These are phyloP conservation scores for Platyura marginata DNA, from an alignment of 1,140 invertebrate genomes.

Conservation along the genomic window DNA sequence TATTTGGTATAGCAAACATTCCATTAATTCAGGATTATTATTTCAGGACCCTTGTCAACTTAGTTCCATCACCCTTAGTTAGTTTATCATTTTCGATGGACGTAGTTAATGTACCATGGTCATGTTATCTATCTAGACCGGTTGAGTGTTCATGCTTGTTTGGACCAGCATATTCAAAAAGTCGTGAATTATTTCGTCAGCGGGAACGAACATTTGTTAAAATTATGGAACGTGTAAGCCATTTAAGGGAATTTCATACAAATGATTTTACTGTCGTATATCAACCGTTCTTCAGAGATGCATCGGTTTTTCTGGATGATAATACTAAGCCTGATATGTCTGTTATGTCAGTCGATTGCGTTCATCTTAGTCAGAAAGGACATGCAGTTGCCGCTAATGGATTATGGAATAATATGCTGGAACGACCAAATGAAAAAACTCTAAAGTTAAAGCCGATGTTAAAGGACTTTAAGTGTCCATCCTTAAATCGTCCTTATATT, in stretches of 20 bases:
- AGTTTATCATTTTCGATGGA: slow-evolving; percentile 6
- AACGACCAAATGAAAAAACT: slow-evolving; percentile 18
- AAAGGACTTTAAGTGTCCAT: slow-evolving; percentile 8
- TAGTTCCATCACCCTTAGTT: slow-evolving; percentile 30
- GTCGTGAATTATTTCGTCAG: slow-evolving; percentile 1
- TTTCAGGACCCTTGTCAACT: slow-evolving; percentile 30
- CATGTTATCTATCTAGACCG: slow-evolving; percentile 15
- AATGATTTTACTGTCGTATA: slow-evolving; percentile 38
- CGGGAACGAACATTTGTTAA: slow-evolving; percentile 3
- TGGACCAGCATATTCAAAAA: slow-evolving; percentile 9
- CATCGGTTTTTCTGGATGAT: slow-evolving; percentile 16
- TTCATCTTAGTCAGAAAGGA: slow-evolving; percentile 40
- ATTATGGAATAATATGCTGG: slow-evolving; percentile 35
- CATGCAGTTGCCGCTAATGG: slow-evolving; percentile 30
- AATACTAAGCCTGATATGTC: slow-evolving; percentile 27
- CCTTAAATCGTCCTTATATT: slow-evolving; percentile 8
- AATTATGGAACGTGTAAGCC: slow-evolving; percentile 5
- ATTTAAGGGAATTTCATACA: slow-evolving; percentile 2
- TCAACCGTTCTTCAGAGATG: slow-evolving; percentile 27
- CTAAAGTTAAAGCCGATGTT: slow-evolving; percentile 6
- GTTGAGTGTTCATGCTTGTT: slow-evolving; percentile 28
- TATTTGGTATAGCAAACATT: no score
- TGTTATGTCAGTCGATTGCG: slow-evolving; percentile 42
- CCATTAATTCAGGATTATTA: background rate
- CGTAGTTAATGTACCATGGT: slow-evolving; percentile 7